Conservation (phyloP, 2,888 invertebrate genomes). For the Scrobipalpa costella region DNA sequence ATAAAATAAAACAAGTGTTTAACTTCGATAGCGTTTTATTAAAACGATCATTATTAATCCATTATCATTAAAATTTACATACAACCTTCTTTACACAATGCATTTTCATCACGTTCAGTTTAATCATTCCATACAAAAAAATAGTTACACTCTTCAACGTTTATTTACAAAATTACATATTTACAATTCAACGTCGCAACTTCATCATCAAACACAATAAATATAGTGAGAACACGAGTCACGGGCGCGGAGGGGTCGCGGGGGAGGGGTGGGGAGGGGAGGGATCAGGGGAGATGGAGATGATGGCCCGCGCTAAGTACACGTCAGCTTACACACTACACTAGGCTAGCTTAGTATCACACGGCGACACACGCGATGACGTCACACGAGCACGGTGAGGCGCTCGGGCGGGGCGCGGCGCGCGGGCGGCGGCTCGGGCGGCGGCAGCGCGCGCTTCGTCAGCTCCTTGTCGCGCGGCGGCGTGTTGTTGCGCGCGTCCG, state of each 20-base stretch:
- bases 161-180: constrained; percentile 76
- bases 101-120: constrained; percentile 43
- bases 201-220: constrained; percentile 56
- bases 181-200: constrained; percentile 62
- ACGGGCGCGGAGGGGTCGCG: constrained; percentile 33
- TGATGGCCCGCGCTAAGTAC: constrained; percentile 21
- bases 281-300: neutral
- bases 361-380: constrained; percentile 17
- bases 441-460: constrained; percentile 84
- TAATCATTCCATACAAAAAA: constrained; percentile 54
- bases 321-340: constrained; percentile 17
- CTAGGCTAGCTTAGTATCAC: constrained; percentile 19
- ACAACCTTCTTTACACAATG: constrained; percentile 58
- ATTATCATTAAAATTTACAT: constrained; percentile 45
- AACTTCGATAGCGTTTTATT: constrained; percentile 59
- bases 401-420: constrained; percentile 63
- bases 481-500: constrained; percentile 91
- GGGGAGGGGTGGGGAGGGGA: constrained; percentile 23
- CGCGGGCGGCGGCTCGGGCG: constrained; percentile 62
- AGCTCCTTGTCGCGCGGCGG: constrained; percentile 89
- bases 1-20: constrained; percentile 13
- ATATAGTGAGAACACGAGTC: constrained; percentile 44
- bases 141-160: constrained; percentile 56
- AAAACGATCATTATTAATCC: constrained; percentile 57
- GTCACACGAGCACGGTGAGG: constrained; percentile 72